Percentiles rank a stretch among this genome's conserved stretches.
Conservation (phyloP, 2,113 vertebrate species). For the Tricholaema leucomelas region DNA sequence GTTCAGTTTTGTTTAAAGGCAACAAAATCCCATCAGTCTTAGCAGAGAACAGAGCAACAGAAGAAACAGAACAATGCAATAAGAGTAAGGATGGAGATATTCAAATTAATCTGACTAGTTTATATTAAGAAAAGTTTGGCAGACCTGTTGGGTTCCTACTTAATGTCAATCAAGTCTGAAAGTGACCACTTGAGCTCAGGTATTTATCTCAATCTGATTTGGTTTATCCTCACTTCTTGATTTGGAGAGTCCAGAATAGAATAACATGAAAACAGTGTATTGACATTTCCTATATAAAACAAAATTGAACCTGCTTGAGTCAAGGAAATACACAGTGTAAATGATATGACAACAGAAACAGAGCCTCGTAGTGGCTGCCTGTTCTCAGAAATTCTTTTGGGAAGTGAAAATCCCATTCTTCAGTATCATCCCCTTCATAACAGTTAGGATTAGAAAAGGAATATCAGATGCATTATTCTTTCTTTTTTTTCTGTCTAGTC, state of each 20-base stretch:
- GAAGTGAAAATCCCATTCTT: not conserved
- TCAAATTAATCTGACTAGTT: slow-evolving; percentile 17
- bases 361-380: fast-evolving
- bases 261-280: not conserved
- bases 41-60: slow-evolving; percentile 22
- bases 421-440: fast-evolving
- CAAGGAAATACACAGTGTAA: not conserved
- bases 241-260: slow-evolving; percentile 24
- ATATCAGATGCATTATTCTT: not conserved
- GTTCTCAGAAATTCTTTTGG: not conserved
- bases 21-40: slow-evolving; percentile 29
- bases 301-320: not conserved
- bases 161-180: slow-evolving; percentile 27
- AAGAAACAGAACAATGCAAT: slow-evolving; percentile 12
- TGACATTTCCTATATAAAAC: slow-evolving; percentile 18
- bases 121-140: slow-evolving; percentile 18
- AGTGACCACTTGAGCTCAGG: slow-evolving; percentile 9
- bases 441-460: not conserved
- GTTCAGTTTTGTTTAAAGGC: slow-evolving; percentile 61
- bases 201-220: slow-evolving; percentile 24
- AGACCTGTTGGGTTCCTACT: slow-evolving; percentile 29
- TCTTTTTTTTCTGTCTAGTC: not conserved
- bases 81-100: not conserved
- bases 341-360: not conserved
- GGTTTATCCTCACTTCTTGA: slow-evolving; percentile 33